Evolutionary conservation across 2,797 vertebrate genomes (phyloP), one percentile per base, ranked within the genome.

Genomic region (Sebastes taczanowskii): DNA sequence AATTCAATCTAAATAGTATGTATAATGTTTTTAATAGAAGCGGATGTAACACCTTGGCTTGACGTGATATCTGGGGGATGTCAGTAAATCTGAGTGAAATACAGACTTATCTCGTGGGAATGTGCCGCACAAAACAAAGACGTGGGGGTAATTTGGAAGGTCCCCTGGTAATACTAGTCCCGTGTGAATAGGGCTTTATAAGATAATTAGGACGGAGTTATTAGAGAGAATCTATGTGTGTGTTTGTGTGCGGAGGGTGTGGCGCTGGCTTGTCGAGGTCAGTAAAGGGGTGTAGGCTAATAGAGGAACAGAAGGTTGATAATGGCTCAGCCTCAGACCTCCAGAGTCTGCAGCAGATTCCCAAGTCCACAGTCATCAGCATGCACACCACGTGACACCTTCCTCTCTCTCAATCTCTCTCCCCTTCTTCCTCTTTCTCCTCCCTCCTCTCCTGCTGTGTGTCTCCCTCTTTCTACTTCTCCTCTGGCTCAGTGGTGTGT

Each of bases 401-500:
- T 64, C 46, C 84, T 85, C 56, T 75, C 70, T 58, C 84, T 80
- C 86, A 81, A 81, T 79, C 86, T 88, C 49, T 49, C 63, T 79
- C 38, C 69, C 75, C 35, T 87, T 70, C 78, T 55, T 69, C 49
- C 49, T 83, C 62, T 58, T 71, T 62, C 81, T 85, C 59, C 58
- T 74, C 78, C 80, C 72, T 76, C 22, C 91, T 90, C 83, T 89
- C 89, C 88, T 11, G 71, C 91, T 90, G 88, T 81, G 90, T 85
- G 86, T 90, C 91, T 91, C 88, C 86, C 85, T 85, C 90, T 89
- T 90, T 89, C 88, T 88, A 84, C 92, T 81, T 93, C 93, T 95
- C 94, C 95, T 95, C 94, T 95, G 94, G 95, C 95, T 95, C 94
- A 94, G 95, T 94, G 94, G 95, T 96, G 94, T 96, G 95, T 96